phyloP scores from a whole-genome alignment of 2,888 invertebrate species.

The Nomada flava region DNA sequence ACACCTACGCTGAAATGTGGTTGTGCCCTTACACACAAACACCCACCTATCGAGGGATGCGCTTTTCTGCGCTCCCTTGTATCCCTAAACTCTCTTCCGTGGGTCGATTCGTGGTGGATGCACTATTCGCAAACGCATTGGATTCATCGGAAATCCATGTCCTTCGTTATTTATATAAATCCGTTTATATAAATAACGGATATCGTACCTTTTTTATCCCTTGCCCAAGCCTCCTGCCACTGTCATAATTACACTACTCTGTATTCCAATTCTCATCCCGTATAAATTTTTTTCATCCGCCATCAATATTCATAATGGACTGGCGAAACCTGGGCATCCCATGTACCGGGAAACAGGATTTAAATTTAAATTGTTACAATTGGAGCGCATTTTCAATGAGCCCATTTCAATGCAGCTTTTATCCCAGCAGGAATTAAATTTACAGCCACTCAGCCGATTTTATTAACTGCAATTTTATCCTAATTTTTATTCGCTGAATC shows the following conservation, averaged over 20 bases:
- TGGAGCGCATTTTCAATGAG: not conserved
- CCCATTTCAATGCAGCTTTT: not conserved
- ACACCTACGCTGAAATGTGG: not conserved
- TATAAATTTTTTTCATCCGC: too few relatives aligned
- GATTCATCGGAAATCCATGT: slow-evolving; percentile 67
- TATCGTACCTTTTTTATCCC: slow-evolving; percentile 31
- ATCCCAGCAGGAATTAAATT: not conserved
- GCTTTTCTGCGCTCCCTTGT: slow-evolving; percentile 65
- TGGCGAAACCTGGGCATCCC: too few relatives aligned
- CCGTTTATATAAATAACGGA: slow-evolving; percentile 66
- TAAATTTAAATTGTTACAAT: too few relatives aligned
- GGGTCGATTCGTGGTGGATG: slow-evolving; percentile 62
- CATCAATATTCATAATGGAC: too few relatives aligned
- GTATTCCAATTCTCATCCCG: slow-evolving; percentile 1
- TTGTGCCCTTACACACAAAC: slow-evolving; percentile 21
- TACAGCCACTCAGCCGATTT: not conserved
- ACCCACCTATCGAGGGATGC: slow-evolving; percentile 46
- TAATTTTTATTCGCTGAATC: slow-evolving; percentile 16
- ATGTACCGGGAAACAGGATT: too few relatives aligned
- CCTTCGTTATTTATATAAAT: slow-evolving; percentile 18
- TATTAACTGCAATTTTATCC: slow-evolving; percentile 13
- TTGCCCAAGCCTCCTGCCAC: not conserved
- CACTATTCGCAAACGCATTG: slow-evolving; percentile 64
- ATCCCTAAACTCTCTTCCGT: slow-evolving; percentile 60
- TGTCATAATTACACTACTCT: slow-evolving; percentile 7